Evolutionary conservation across 2,888 invertebrate species (phyloP), one percentile per base, ranked within the genome.

Genomic region (Malachius bipustulatus): DNA sequence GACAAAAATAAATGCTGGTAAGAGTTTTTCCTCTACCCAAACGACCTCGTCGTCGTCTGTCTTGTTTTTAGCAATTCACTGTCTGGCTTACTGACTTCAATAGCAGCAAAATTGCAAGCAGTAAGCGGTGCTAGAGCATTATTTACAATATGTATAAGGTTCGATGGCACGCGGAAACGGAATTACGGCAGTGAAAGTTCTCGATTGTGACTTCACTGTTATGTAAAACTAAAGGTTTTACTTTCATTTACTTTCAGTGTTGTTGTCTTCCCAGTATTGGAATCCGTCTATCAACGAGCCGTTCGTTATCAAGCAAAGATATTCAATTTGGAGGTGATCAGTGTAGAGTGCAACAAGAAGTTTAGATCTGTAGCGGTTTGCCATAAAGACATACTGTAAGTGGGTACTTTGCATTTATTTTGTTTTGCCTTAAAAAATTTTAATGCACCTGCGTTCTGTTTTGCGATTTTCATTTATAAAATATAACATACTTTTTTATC

Each of bases 211-310:
- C 55, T 55, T 57, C 55, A 58, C 52, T 48, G 54, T 62, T 62
- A 62, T 59, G 60, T 62, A 62, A 62, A 61, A 50, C 48, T 44
- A 45, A 41, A 40, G 48, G 54, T 60, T 61, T 61, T 60, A 61
- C 62, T 62, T 62, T 62, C 62, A 59, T 60, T 59, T 51, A 51
- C 50, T 55, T 56, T 55, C 51, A 54, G 56, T 49, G 52, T 54
- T 45, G 47, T 55, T 43, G 46, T 57, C 41, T 57, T 56, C 47
- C 56, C 56, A 41, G 46, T 47, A 37, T 46, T 57, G 51, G 53
- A 52, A 48, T 54, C 55, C 41, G 52, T 51, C 45, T 56, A 54
- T 48, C 49, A 52, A 34, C 53, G 54, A 46, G 54, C 54, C 32
- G 48, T 55, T 41, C 51, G 52, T 30, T 54, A 54, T 45, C 54